Conservation (phyloP, 23 tunicate genomes). For the Styela clava region DNA sequence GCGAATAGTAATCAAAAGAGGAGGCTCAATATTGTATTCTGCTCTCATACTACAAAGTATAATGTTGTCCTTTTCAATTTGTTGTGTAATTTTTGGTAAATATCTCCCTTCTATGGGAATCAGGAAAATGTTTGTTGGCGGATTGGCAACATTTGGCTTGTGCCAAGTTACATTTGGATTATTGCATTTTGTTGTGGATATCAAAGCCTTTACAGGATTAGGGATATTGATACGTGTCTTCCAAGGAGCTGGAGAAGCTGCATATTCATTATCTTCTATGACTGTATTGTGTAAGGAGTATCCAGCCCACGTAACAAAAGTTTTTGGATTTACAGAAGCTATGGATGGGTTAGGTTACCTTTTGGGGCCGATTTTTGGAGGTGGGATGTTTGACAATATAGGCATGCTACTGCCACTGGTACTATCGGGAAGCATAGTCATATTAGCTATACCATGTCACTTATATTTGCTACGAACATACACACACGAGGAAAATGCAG, state of each 20-base stretch:
- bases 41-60: slow-evolving; percentile 8
- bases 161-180: slow-evolving; percentile 13
- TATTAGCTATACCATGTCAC: background rate
- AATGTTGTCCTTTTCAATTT: slow-evolving; percentile 2
- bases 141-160: slow-evolving; percentile 1
- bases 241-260: slow-evolving; percentile 16
- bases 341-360: slow-evolving; percentile 15
- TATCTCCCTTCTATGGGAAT: background rate
- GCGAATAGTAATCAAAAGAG: slow-evolving; percentile 18
- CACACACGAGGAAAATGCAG: background rate
- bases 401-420: slow-evolving; percentile 12
- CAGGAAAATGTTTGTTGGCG: slow-evolving; percentile 1
- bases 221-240: slow-evolving; percentile 2
- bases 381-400: background rate
- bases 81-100: slow-evolving; percentile 18
- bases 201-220: background rate
- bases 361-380: slow-evolving; percentile 21
- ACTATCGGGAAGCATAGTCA: background rate
- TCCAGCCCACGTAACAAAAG: slow-evolving; percentile 15
- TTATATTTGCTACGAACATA: background rate
- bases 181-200: slow-evolving; percentile 2
- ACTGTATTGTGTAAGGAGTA: slow-evolving; percentile 18
- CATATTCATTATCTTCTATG: slow-evolving; percentile 5
- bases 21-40: slow-evolving; percentile 6
- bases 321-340: slow-evolving; percentile 11